These are phyloP conservation scores for Hemiprocne comata DNA, from an alignment of 2,113 vertebrate species.

Conservation along the genomic window DNA sequence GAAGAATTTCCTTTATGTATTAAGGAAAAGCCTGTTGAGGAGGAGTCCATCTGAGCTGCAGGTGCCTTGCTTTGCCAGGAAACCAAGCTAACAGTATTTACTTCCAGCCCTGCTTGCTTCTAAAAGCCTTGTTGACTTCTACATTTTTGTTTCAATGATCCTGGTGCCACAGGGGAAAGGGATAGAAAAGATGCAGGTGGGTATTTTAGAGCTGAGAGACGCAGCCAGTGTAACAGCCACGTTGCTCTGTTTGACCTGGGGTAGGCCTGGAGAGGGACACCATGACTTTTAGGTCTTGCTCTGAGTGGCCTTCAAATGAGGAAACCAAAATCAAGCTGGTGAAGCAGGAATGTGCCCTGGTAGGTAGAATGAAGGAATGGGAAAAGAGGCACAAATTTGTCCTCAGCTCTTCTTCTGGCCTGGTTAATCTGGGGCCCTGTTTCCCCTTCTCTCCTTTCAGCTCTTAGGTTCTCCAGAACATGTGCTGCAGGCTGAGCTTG, in stretches of 20 bases:
- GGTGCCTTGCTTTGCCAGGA: background rate
- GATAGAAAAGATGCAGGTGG: background rate
- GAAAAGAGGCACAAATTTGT: background rate
- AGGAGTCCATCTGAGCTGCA: background rate
- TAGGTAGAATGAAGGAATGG: background rate
- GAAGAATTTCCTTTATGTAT: background rate
- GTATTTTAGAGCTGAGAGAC: background rate
- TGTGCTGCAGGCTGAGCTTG: background rate
- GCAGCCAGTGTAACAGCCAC: background rate
- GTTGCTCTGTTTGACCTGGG: background rate
- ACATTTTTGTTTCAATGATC: fast-evolving
- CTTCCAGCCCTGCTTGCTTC: background rate
- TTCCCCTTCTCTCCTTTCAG: background rate
- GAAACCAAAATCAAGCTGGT: background rate
- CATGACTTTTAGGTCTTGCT: background rate
- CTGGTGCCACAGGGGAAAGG: background rate
- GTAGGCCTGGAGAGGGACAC: background rate
- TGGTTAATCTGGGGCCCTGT: background rate
- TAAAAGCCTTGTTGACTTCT: background rate
- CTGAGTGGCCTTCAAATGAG: background rate
- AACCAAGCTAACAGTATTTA: background rate
- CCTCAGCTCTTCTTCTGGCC: background rate
- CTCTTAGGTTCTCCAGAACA: background rate
- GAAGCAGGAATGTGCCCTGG: background rate
- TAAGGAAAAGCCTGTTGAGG: background rate